A percentile compares a stretch with the other conserved stretches of the same genome.
These are phyloP conservation scores for Phymanthus crucifer DNA, from an alignment of 92 coral and sea anemone species.

Conservation along the genomic window DNA sequence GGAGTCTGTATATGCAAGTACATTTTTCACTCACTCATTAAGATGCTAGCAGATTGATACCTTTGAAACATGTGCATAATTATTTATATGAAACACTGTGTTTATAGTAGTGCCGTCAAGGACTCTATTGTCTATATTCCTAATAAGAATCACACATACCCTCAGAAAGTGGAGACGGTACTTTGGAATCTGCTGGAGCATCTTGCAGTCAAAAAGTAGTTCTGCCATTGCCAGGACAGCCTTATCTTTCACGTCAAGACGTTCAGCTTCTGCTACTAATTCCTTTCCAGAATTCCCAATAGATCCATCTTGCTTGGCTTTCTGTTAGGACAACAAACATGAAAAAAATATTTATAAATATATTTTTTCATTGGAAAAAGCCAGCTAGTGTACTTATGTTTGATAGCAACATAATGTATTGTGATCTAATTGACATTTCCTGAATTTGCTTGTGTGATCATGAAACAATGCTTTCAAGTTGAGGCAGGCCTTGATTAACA, in stretches of 20 bases:
- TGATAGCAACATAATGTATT: neutral
- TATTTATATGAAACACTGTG: no score
- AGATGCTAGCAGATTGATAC: no score
- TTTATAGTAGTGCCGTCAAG: no score
- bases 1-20: no score
- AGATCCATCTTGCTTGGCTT: constrained; percentile 62
- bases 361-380: neutral
- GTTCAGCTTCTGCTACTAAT: constrained; percentile 93
- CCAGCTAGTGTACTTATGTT: neutral
- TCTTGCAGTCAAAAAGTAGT: constrained; percentile 81
- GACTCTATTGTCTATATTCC: no score
- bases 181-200: constrained; percentile 81
- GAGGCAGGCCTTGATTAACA: no score
- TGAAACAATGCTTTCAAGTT: neutral
- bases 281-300: constrained; percentile 62
- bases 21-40: no score
- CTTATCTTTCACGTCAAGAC: constrained; percentile 93
- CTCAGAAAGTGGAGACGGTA: constrained; percentile 74
- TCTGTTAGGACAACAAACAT: constrained; percentile 37
- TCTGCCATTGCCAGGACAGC: constrained; percentile 95
- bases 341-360: neutral
- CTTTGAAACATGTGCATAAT: no score
- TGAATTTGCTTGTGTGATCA: no score
- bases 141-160: constrained; percentile 51
- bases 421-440: no score